Percentiles rank a stretch among this genome's conserved stretches.
These are phyloP conservation scores for Mesembrinibis cayennensis DNA, from an alignment of 2,113 vertebrate species.

Conservation along the genomic window DNA sequence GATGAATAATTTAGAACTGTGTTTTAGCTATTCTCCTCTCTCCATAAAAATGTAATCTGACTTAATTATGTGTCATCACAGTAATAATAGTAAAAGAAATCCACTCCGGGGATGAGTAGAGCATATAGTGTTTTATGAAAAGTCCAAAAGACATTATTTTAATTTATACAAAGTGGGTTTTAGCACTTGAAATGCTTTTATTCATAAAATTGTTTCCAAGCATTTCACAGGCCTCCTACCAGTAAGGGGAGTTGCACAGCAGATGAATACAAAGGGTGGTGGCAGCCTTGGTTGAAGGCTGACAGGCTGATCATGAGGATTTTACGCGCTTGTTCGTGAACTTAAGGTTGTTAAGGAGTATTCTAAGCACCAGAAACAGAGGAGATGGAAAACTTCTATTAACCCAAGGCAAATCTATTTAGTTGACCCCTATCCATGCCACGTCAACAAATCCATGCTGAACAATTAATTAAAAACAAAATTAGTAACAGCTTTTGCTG, in stretches of 20 bases:
- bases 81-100: slow-evolving; percentile 69
- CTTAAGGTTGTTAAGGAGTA: slow-evolving; percentile 48
- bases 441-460: neutral
- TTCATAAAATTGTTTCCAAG: slow-evolving; percentile 13
- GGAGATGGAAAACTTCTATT: slow-evolving; percentile 44
- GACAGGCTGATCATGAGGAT: slow-evolving; percentile 44
- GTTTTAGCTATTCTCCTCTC: slow-evolving; percentile 59
- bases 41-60: slow-evolving; percentile 71
- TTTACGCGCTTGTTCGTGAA: slow-evolving; percentile 23
- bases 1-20: slow-evolving; percentile 76
- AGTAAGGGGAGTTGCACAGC: neutral
- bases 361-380: slow-evolving; percentile 40
- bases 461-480: slow-evolving; percentile 44
- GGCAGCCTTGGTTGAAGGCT: slow-evolving; percentile 15
- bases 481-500: slow-evolving; percentile 31
- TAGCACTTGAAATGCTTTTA: slow-evolving; percentile 11
- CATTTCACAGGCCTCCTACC: neutral
- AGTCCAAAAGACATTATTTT: slow-evolving; percentile 64
- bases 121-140: slow-evolving; percentile 65
- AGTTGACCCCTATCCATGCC: neutral
- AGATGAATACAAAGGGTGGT: neutral
- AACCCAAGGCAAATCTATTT: slow-evolving; percentile 40
- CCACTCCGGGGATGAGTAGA: slow-evolving; percentile 46
- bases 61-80: slow-evolving; percentile 74
- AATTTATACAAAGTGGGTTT: slow-evolving; percentile 44